These are phyloP conservation scores for Apocrypta bakeri DNA, from an alignment of 1,140 invertebrate genomes.

Conservation along the genomic window DNA sequence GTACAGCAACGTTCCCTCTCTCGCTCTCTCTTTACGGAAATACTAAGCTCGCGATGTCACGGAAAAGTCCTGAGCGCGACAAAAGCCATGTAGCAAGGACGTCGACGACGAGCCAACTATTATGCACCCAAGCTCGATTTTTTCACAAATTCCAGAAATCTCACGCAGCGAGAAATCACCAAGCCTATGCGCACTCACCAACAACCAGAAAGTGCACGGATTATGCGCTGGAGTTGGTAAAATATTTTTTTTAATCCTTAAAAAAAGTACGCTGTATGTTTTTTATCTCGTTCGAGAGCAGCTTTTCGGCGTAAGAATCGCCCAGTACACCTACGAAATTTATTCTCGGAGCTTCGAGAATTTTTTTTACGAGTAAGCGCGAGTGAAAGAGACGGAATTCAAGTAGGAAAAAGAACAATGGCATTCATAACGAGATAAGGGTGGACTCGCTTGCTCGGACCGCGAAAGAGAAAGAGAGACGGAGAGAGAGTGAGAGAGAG, in stretches of 20 bases:
- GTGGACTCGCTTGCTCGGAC: slow-evolving; percentile 39
- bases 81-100: neutral
- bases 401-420: slow-evolving; percentile 61
- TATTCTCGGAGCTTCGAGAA: slow-evolving; percentile 15
- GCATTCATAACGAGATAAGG: slow-evolving; percentile 59
- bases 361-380: neutral
- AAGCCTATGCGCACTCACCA: neutral
- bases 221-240: slow-evolving; percentile 17
- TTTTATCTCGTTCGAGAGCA: neutral
- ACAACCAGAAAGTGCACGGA: neutral
- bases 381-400: neutral
- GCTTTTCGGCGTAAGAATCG: slow-evolving; percentile 12
- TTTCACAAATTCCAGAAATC: slow-evolving; percentile 32
- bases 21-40: slow-evolving; percentile 4
- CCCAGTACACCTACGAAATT: slow-evolving; percentile 17
- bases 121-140: neutral
- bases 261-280: neutral
- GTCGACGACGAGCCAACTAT: slow-evolving; percentile 1
- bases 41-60: slow-evolving; percentile 42
- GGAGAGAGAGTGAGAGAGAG: neutral
- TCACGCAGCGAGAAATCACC: neutral
- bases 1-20: neutral
- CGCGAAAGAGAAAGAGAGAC: too few relatives aligned
- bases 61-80: neutral
- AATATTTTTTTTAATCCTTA: slow-evolving; percentile 28